Conservation (phyloP, 1,140 invertebrate species). For the Palaemon carinicauda region DNA sequence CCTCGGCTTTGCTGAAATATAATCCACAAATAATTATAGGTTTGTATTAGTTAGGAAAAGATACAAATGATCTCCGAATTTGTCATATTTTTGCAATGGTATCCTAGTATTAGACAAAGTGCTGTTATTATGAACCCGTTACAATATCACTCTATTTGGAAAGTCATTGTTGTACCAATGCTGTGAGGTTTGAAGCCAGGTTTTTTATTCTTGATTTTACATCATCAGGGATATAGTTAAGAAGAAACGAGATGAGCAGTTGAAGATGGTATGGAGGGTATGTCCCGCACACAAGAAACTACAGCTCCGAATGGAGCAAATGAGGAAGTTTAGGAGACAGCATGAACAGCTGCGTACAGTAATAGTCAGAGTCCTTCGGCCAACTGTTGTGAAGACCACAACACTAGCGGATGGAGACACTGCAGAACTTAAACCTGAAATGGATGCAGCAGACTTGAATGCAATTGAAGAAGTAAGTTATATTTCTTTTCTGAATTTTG, state of each 20-base stretch:
- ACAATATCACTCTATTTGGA: too few relatives aligned
- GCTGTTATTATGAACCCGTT: too few relatives aligned
- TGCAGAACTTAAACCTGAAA: slow-evolving; percentile 66
- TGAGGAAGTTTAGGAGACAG: slow-evolving; percentile 94
- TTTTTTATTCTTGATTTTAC: background rate
- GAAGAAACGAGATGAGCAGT: slow-evolving; percentile 95
- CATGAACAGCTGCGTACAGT: slow-evolving; percentile 98
- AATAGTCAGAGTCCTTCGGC: slow-evolving; percentile 90
- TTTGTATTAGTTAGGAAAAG: too few relatives aligned
- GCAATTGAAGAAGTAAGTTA: slow-evolving; percentile 76
- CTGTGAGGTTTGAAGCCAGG: background rate
- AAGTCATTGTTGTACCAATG: too few relatives aligned
- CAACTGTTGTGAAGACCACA: slow-evolving; percentile 67
- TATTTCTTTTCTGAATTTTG: background rate
- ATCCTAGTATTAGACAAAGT: too few relatives aligned
- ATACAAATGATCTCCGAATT: too few relatives aligned
- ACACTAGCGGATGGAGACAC: slow-evolving; percentile 58
- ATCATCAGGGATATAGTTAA: slow-evolving; percentile 73
- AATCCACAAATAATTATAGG: too few relatives aligned
- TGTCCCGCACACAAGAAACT: slow-evolving; percentile 94
- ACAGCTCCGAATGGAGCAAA: slow-evolving; percentile 94
- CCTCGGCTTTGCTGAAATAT: too few relatives aligned
- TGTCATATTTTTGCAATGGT: too few relatives aligned
- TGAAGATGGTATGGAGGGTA: slow-evolving; percentile 97
- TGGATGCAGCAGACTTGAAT: slow-evolving; percentile 92